phyloP scores from a whole-genome alignment of 2,888 invertebrate genomes.

The Tortricodes alternella region DNA sequence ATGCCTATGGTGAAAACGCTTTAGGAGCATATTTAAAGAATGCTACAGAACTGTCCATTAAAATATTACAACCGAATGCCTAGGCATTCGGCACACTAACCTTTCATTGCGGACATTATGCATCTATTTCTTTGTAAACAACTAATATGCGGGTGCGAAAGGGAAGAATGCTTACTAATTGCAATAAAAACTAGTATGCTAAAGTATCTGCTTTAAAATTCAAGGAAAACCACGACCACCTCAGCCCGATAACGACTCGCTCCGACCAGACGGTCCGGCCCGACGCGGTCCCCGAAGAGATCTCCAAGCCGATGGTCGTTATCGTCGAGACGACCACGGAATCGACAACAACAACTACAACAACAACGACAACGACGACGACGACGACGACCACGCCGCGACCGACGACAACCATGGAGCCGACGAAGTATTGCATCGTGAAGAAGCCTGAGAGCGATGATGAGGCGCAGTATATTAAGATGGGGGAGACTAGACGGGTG shows the following conservation, averaged over 20 bases:
- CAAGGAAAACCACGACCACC: conserved; percentile 64
- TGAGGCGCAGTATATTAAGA: conserved; percentile 88
- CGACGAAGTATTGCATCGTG: conserved; percentile 89
- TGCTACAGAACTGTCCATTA: too few relatives aligned
- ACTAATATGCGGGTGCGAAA: too few relatives aligned
- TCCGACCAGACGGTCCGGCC: conserved; percentile 73
- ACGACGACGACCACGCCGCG: conserved; percentile 75
- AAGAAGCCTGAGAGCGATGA: conserved; percentile 92
- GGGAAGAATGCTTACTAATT: too few relatives aligned
- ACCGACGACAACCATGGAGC: conserved; percentile 83
- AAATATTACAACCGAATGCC: too few relatives aligned
- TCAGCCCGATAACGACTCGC: conserved; percentile 70
- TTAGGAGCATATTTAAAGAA: too few relatives aligned
- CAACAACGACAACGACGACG: conserved; percentile 68
- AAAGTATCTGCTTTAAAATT: conserved; percentile 17
- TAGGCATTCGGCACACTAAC: too few relatives aligned
- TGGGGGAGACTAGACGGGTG: conserved; percentile 93
- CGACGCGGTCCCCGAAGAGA: conserved; percentile 64
- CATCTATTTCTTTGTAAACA: too few relatives aligned
- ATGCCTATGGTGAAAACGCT: too few relatives aligned
- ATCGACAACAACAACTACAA: conserved; percentile 51
- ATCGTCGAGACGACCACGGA: conserved; percentile 55
- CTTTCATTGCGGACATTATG: too few relatives aligned
- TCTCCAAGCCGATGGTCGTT: conserved; percentile 61
- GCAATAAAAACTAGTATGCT: neutral